Evolutionary conservation across 1,140 invertebrate species (phyloP), one percentile per base, ranked within the genome.

Genomic region (Drosophila lowei): DNA sequence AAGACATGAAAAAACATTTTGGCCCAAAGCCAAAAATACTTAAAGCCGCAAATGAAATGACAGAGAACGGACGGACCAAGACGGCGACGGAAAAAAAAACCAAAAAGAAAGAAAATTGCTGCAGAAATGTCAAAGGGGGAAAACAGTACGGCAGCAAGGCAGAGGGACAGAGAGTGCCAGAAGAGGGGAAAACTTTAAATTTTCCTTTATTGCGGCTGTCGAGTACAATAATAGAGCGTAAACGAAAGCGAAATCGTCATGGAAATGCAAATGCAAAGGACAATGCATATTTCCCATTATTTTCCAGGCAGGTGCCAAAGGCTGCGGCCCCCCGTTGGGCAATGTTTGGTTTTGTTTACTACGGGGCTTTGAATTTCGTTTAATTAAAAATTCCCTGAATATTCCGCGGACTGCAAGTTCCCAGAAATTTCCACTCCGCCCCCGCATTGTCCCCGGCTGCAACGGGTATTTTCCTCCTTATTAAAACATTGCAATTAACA

Each of bases 11-110:
- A 71, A 77, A 80, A 77, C 83, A 88, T 81, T 88, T 83, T 86
- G 83, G 83, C 68, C 63, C 46, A 43, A 28, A 25, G 83, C 83
- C 83, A 86, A 86, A 56, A 86, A 86, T 86, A 86, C 83, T 86
- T 86, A 86, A 88, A 68, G 83, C 83, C 83, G 83, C 84, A 86
- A 88, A 72, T 86, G 78, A 86, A 88, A 83, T 83, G 83, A 72
- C 83, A 86, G 78, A 81, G 64, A 70, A 70, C 64, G 66, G 18
- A 43, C 46, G 52, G 60, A 67, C 28, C 11, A 53, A 30, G 42
- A 75, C 81, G 73, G 81, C 49, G 73, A 67, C 63, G 63, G 46
- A 67, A 34, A 9, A 62, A 58, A 30, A 9, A 4, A 23, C 2
- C 1, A 62, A 58, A 4, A 38, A 13, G 9, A 13, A 38, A 3